Percentiles rank a stretch among this genome's conserved stretches.
These are phyloP conservation scores for Scartelaos histophorus DNA, from an alignment of 2,113 vertebrate genomes.

Conservation along the genomic window DNA sequence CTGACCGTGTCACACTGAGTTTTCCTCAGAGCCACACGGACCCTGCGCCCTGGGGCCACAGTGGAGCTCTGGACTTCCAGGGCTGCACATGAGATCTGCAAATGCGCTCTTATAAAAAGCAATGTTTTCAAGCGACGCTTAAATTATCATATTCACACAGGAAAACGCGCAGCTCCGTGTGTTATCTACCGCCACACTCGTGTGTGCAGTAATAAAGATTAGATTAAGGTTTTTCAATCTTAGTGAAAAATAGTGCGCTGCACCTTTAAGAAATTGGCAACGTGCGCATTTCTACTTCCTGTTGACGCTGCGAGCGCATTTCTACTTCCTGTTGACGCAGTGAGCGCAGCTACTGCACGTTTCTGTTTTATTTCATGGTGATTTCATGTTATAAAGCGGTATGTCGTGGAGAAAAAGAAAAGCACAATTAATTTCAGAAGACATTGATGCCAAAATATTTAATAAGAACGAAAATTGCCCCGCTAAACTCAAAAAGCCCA, in stretches of 20 bases:
- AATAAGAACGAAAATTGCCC: background rate
- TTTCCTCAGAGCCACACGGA: slow-evolving; percentile 42
- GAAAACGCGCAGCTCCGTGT: slow-evolving; percentile 37
- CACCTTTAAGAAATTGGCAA: slow-evolving; percentile 61
- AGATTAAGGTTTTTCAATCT: background rate
- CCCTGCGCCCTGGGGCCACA: slow-evolving; percentile 49
- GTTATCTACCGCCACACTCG: no score
- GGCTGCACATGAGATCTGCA: slow-evolving; percentile 46
- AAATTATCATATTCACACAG: slow-evolving; percentile 49
- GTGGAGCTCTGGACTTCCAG: slow-evolving; percentile 60
- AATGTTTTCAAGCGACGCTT: slow-evolving; percentile 1
- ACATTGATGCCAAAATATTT: background rate
- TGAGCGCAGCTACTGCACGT: background rate
- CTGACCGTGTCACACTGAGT: slow-evolving; percentile 45
- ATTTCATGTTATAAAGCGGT: background rate
- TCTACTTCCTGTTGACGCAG: slow-evolving; percentile 11
- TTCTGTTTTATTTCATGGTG: background rate
- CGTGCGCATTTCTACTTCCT: slow-evolving; percentile 15
- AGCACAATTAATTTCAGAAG: background rate
- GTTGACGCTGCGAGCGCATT: background rate
- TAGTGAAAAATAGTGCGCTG: slow-evolving; percentile 16
- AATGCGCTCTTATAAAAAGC: slow-evolving; percentile 41
- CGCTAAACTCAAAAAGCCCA: background rate
- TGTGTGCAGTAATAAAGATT: background rate
- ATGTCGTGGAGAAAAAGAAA: slow-evolving; percentile 72